Percentiles rank a stretch among this genome's conserved stretches.
Conservation (phyloP, 2,888 invertebrate species). For the Rhamphomyia laevipes region DNA sequence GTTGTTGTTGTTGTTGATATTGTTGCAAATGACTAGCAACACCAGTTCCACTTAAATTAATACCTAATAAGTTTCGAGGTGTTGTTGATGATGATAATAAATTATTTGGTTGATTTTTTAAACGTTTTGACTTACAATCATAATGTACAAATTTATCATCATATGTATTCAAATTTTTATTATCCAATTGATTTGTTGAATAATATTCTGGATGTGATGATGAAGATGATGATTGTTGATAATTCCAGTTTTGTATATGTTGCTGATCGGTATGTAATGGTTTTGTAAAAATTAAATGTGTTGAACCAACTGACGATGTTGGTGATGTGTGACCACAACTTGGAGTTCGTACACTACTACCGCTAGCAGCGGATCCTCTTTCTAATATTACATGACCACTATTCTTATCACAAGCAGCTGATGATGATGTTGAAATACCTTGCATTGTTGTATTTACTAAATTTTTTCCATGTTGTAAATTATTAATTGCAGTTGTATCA, state of each 20-base stretch:
- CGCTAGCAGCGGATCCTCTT: constrained; percentile 21
- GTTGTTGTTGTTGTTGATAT: constrained; percentile 19
- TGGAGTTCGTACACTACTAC: constrained; percentile 19
- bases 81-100: constrained; percentile 5
- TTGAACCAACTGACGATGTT: constrained; percentile 34
- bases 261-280: constrained; percentile 20
- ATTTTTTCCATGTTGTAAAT: not conserved
- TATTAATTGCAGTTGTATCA: not conserved
- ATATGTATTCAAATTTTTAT: constrained; percentile 12
- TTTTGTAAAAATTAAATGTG: constrained; percentile 31
- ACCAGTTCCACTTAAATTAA: not conserved
- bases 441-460: not conserved
- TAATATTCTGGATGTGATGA: constrained; percentile 4
- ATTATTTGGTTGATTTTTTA: constrained; percentile 11
- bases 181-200: constrained; percentile 4
- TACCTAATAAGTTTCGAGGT: constrained; percentile 1
- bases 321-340: constrained; percentile 34
- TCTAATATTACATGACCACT: constrained; percentile 26
- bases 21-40: not conserved
- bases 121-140: constrained; percentile 14
- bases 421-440: no score
- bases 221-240: not conserved
- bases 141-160: constrained; percentile 14
- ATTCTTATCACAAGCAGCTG: not conserved
- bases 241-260: not conserved